Evolutionary conservation across 2,113 vertebrate genomes (phyloP).

Genomic region (Heliornis fulica): DNA sequence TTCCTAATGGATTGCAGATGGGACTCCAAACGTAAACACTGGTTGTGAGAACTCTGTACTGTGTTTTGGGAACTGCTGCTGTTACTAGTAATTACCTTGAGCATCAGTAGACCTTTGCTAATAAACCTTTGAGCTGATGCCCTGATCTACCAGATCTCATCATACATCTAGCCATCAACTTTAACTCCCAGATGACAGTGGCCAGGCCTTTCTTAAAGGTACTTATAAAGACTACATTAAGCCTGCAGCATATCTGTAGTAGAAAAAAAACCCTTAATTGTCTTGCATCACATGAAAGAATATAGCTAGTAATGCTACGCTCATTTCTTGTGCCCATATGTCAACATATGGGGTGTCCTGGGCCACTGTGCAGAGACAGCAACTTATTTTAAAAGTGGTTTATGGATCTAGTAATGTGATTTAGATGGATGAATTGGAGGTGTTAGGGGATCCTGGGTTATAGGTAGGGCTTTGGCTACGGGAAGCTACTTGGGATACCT

Average conservation of each 20-base stretch:
- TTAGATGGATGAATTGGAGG: neutral
- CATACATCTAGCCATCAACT: neutral
- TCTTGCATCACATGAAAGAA: neutral
- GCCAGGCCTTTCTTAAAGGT: neutral
- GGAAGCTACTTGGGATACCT: neutral
- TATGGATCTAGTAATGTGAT: neutral
- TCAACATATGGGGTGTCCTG: neutral
- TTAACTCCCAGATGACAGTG: neutral
- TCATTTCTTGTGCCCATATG: neutral
- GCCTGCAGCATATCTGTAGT: neutral
- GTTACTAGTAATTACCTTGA: neutral
- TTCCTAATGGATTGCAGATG: neutral
- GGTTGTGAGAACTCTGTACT: neutral
- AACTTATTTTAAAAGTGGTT: neutral
- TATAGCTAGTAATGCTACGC: neutral
- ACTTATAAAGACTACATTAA: neutral
- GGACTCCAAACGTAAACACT: neutral
- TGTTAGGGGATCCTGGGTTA: neutral
- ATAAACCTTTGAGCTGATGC: neutral
- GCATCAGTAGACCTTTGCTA: neutral
- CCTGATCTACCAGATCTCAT: neutral
- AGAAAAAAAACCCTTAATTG: neutral
- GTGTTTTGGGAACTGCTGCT: neutral
- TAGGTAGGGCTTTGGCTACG: neutral
- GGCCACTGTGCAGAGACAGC: neutral